Base-by-base conservation (phyloP, 1,140 invertebrate species). In the Lucilia sericata region DNA sequence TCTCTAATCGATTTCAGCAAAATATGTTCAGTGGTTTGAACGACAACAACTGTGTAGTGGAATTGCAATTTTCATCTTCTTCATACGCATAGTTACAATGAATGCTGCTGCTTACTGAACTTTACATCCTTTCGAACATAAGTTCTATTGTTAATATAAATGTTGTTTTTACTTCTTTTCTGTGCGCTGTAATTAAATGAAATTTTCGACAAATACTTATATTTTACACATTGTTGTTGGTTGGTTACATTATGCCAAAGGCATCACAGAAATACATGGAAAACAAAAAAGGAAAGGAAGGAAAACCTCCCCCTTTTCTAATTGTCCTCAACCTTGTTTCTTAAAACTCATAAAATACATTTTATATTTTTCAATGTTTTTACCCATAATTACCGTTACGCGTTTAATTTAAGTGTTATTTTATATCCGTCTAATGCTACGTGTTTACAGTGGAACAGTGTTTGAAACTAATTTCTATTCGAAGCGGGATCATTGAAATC, bases 391-490 rank as follows among this genome's bases (percentile, higher is more conserved):
- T 70, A 70, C 65, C 65, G 65, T 70, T 21, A 70, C 65, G 19
- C 65, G 21, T 70, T 70, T 70, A 70, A 70, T 70, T 70, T 70
- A 70, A 21, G 19, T 70, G 55, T 60, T 60, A 21, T 70, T 70
- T 19, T 70, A 70, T 70, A 70, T 25, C 9, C 65, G 21, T 70
- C 65, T 70, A 70, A 70, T 70, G 19, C 21, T 21, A 70, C 65
- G 19, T 21, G 10, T 17, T 12, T 70, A 70, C 65, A 70, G 65
- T 70, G n/a, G 19, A 70, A 70, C 19, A 2, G 4, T 0, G n/a
- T 70, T 25, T 21, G n/a, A 4, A 25, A 70, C 10, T 7, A 55
- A 55, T 7, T 55, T 8, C 42, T 30, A 2, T 30, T 30, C 3
- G 3, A 30, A 30, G 3, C 25, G 3, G 25, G 25, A 30, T 30